Evolutionary conservation across 2,113 vertebrate species (phyloP), one percentile per base, ranked within the genome.

Genomic region (Kryptolebias marmoratus): DNA sequence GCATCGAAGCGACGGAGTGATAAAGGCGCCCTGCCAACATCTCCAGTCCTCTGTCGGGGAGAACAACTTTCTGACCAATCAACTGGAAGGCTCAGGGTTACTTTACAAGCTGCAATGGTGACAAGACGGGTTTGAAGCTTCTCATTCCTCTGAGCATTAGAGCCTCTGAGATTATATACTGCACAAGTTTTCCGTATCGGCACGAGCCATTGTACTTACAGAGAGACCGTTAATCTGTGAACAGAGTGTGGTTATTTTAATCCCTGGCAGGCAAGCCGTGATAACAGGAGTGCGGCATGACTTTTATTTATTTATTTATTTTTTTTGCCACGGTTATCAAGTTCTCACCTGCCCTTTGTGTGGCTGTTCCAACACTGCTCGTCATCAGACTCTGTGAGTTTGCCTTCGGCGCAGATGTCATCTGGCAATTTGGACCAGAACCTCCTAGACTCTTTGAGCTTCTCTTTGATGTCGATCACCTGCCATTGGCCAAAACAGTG

Each of bases 361-460:
- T 98, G 98, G 68, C 98, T 97, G 1, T 99, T 99, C 98, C 98
- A 99, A 90, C 98, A 99, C 50, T 97, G 95, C 71, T 98, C 97
- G 55, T 98, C 96, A 0, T 96, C 91, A 12, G 92, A 88, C 0
- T 92, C 91, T 7, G 95, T 95, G 85, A 98, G 92, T 1, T 90
- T 91, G 47, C 95, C 95, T 1, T 94, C 93, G 69, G 94, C 93
- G 90, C 98, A 99, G 90, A 99, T 95, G 36, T 93, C 92, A 83
- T 97, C 95, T 11, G 98, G 96, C 71, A 99, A 71, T 0, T 95
- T 79, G 15, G 96, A 97, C 98, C 98, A 99, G 90, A 99, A 96
- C 91, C 94, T 96, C 92, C 95, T 98, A 70, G 96, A 97, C 83
- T 96, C 91, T 90, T 95, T 96, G 85, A 99, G 68, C 81, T 96